These are phyloP conservation scores for Scaptomyza tumidula DNA, from an alignment of 2,888 invertebrate genomes.

Conservation along the genomic window DNA sequence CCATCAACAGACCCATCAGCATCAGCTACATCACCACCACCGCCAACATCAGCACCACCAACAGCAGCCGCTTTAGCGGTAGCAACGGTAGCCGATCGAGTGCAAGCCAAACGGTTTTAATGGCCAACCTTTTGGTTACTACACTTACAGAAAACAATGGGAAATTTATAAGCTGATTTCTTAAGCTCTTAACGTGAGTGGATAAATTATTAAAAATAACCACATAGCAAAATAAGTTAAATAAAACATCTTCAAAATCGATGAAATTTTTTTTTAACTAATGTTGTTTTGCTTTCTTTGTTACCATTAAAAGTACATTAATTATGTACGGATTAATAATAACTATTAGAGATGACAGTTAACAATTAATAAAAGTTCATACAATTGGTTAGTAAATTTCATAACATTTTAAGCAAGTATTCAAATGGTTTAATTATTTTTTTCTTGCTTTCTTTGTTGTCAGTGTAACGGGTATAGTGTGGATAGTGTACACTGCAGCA, in stretches of 20 bases:
- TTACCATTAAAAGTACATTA: too few relatives aligned
- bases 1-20: conserved; percentile 47
- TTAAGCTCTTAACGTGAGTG: too few relatives aligned
- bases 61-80: conserved; percentile 51
- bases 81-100: conserved; percentile 72
- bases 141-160: background rate
- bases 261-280: too few relatives aligned
- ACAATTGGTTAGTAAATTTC: too few relatives aligned
- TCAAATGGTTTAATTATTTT: too few relatives aligned
- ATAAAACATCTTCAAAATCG: background rate
- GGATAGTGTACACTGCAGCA: conserved; percentile 17
- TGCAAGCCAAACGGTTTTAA: conserved; percentile 68
- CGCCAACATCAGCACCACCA: conserved; percentile 7
- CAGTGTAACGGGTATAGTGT: conserved; percentile 12
- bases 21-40: conserved; percentile 17
- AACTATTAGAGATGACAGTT: too few relatives aligned
- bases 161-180: background rate
- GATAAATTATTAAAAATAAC: background rate
- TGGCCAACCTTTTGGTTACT: conserved; percentile 52
- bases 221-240: background rate
- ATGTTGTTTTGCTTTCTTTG: too few relatives aligned
- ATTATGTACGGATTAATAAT: too few relatives aligned
- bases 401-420: too few relatives aligned
- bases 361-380: too few relatives aligned
- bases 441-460: too few relatives aligned